These are phyloP conservation scores for Ophioninae sp. DNA, from an alignment of 2,888 invertebrate species.

Conservation along the genomic window DNA sequence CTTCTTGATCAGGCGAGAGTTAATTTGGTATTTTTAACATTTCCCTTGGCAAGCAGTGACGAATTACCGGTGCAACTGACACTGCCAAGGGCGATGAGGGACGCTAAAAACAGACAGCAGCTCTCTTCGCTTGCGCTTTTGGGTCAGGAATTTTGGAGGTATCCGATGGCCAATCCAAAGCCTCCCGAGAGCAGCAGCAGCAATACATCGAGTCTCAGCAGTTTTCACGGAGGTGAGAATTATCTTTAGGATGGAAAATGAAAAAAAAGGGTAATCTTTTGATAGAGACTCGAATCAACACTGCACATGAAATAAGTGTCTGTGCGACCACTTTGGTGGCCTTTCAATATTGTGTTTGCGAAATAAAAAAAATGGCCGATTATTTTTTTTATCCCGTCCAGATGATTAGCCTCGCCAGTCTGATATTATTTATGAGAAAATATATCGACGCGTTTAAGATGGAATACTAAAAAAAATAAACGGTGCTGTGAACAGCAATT, in stretches of 20 bases:
- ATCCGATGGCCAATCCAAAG: constrained; percentile 89
- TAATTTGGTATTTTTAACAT: constrained; percentile 50
- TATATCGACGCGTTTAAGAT: too few species aligned
- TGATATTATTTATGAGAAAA: too few species aligned
- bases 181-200: constrained; percentile 81
- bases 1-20: constrained; percentile 25
- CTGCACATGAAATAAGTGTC: too few species aligned
- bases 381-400: too few species aligned
- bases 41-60: constrained; percentile 85
- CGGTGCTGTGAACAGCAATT: too few species aligned
- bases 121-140: constrained; percentile 94
- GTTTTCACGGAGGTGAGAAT: constrained; percentile 82
- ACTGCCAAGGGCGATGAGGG: constrained; percentile 91
- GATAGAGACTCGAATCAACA: neutral
- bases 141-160: constrained; percentile 93
- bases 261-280: neutral
- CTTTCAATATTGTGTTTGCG: neutral
- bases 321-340: neutral
- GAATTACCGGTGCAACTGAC: constrained; percentile 95
- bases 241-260: too few species aligned
- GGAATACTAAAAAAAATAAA: too few species aligned
- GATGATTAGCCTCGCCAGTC: too few species aligned
- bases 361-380: too few species aligned
- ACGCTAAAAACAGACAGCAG: constrained; percentile 94
- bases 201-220: constrained; percentile 83